Conservation (phyloP, 2,113 vertebrate genomes). For the Emydura subglobosa region DNA sequence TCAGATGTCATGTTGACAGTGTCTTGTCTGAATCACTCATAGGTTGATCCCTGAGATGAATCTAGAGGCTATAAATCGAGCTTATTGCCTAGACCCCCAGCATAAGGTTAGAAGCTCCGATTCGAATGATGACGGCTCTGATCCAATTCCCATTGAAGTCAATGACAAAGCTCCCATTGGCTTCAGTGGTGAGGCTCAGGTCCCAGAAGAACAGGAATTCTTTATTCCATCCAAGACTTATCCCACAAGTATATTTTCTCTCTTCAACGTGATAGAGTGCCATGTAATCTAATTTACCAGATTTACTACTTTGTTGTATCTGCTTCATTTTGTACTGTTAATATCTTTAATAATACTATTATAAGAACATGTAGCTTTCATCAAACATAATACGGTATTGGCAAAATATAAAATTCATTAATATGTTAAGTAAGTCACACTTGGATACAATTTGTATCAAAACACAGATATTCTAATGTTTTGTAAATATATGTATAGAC, state of each 20-base stretch:
- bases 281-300: too few species aligned
- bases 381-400: too few species aligned
- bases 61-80: not conserved
- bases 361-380: too few species aligned
- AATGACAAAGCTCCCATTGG: too few species aligned
- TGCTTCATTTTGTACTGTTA: too few species aligned
- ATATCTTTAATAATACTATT: too few species aligned
- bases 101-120: not conserved
- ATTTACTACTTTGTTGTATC: not conserved
- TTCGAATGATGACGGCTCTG: not conserved
- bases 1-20: not conserved
- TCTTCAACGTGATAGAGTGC: too few species aligned
- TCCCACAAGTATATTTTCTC: not conserved
- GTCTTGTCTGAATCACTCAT: not conserved
- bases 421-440: too few species aligned
- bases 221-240: not conserved
- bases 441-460: too few species aligned
- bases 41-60: not conserved
- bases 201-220: not conserved
- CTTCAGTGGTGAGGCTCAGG: not conserved
- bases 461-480: too few species aligned
- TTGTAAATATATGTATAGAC: too few species aligned
- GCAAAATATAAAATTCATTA: too few species aligned
- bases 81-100: not conserved
- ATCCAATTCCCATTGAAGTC: not conserved